A percentile compares a stretch with the other conserved stretches of the same genome.
phyloP scores from a whole-genome alignment of 1,140 invertebrate genomes.

The Musca vetustissima region DNA sequence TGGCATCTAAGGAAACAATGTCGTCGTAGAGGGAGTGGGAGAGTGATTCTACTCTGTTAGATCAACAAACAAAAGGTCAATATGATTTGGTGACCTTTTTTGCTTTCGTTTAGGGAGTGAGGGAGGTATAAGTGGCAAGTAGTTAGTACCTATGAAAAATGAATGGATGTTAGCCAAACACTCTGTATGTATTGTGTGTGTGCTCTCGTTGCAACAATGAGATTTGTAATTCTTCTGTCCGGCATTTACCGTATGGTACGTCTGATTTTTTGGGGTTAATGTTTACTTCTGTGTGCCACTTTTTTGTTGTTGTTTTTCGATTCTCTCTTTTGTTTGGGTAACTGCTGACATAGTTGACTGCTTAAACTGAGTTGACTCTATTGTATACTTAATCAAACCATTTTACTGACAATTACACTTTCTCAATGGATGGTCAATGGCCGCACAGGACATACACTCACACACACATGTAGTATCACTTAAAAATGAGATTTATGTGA shows the following conservation, averaged over 20 bases:
- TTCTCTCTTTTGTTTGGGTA: too few species aligned
- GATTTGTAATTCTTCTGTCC: not conserved
- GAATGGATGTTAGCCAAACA: not conserved
- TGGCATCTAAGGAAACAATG: not conserved
- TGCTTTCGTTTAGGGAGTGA: not conserved
- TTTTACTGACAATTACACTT: conserved; percentile 23
- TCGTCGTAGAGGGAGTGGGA: too few species aligned
- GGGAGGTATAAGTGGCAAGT: too few species aligned
- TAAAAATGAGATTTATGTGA: too few species aligned
- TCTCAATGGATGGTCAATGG: not conserved
- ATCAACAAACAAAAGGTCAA: conserved; percentile 10
- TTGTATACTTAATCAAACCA: conserved; percentile 17
- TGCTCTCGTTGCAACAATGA: not conserved
- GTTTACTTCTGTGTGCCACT: too few species aligned
- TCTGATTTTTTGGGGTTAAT: too few species aligned
- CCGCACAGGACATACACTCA: too few species aligned
- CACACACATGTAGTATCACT: too few species aligned
- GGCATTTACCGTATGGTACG: not conserved
- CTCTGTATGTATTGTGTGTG: too few species aligned
- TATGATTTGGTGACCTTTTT: conserved; percentile 8
- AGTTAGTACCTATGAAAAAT: too few species aligned
- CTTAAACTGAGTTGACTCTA: conserved; percentile 1
- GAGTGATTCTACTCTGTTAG: too few species aligned
- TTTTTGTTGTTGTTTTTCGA: too few species aligned
- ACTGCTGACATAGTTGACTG: not conserved